Evolutionary conservation across 2,888 invertebrate genomes (phyloP), one percentile per base, ranked within the genome.

Genomic region (Cerastis leucographa): DNA sequence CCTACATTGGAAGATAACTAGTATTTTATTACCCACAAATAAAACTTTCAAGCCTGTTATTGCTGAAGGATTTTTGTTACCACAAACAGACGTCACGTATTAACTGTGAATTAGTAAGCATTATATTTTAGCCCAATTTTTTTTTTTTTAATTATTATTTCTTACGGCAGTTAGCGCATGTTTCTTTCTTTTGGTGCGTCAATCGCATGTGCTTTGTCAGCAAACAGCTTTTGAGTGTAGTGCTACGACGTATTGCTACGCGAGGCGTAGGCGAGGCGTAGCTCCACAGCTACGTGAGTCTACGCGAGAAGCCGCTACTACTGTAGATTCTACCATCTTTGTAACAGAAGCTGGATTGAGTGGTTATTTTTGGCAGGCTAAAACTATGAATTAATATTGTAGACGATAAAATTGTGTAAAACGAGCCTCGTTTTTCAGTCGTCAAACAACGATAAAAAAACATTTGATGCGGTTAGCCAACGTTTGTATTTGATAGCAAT

Each of bases 241-340:
- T 51, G 42, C 74, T 75, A 66, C 51, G 44, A 42, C 19, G 11
- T 3, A 35, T 35, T 35, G 78, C 49, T 14, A 49, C 17, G 62
- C 77, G 49, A 61, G 61, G 2, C 59, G 46, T 74, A 74, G 35
- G n/a, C 49, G 72, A 1, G 49, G 2, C 46, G 76, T 74, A 74
- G 75, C 49, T 49, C 4, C 17, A 8, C 5, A 40, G 40, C 74
- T 76, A 59, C 59, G 59, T 5, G n/a, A 8, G 12, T 35, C 46
- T 51, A 72, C 29, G 42, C 59, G 7, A 25, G 56, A 14, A 14
- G 59, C 17, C 59, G 17, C 59, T 29, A 3, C 59, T 29, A 29
- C 8, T 8, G 17, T 59, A 29, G 29, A 59, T 29, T 17, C 8
- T 29, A 17, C 25, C 56, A 56, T 25, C 7, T 56, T 17, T 25